These are phyloP conservation scores for Philotrypesis tridentata DNA, from an alignment of 1,140 invertebrate species.

Conservation along the genomic window DNA sequence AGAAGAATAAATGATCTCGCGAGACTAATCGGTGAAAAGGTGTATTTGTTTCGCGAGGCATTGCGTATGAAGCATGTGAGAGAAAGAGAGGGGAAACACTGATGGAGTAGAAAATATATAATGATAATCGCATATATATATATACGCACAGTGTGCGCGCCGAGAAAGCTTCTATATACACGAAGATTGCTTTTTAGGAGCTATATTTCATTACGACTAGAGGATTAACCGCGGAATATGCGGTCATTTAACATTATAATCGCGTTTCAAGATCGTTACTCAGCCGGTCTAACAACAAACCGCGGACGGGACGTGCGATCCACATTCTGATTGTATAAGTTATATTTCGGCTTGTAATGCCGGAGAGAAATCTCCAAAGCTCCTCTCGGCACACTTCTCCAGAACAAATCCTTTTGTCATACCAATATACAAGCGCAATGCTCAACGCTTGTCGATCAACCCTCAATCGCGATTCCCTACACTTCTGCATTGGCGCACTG, in stretches of 20 bases:
- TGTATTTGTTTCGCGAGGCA: background rate
- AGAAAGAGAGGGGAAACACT: background rate
- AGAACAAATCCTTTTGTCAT: too few species aligned
- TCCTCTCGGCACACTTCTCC: background rate
- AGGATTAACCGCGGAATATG: constrained; percentile 3
- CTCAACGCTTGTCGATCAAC: too few species aligned
- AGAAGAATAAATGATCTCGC: too few species aligned
- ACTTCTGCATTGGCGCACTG: too few species aligned
- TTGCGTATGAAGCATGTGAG: too few species aligned
- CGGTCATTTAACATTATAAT: constrained; percentile 9
- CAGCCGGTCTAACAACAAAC: background rate
- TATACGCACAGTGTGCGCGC: too few species aligned
- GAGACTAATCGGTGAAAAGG: background rate
- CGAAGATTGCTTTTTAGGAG: background rate
- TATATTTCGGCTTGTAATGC: background rate
- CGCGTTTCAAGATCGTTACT: constrained; percentile 12
- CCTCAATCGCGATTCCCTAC: too few species aligned
- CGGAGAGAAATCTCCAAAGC: background rate
- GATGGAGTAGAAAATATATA: too few species aligned
- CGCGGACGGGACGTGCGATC: background rate
- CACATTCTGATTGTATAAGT: too few species aligned
- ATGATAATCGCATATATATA: background rate
- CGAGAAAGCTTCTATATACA: background rate
- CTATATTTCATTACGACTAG: background rate
- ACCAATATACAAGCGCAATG: too few species aligned